Percentiles rank a stretch among this genome's conserved stretches.
These are phyloP conservation scores for Gnathochromis pfefferi DNA, from an alignment of 2,113 vertebrate species.

Conservation along the genomic window DNA sequence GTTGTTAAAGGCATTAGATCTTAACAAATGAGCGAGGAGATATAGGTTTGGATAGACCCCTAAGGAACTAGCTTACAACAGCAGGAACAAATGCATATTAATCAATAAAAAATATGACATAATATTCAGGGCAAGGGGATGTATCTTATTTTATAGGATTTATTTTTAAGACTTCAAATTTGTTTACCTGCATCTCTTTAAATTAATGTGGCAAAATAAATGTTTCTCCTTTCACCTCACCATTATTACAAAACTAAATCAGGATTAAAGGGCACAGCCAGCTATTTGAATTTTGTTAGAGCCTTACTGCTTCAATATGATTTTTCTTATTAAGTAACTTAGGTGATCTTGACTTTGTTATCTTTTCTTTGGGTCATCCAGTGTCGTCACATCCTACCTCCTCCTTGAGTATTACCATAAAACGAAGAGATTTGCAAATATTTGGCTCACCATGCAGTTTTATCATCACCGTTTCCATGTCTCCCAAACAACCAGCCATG, in stretches of 20 bases:
- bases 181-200: neutral
- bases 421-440: neutral
- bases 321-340: neutral
- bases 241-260: constrained; percentile 31
- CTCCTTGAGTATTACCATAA: neutral
- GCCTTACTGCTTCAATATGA: neutral
- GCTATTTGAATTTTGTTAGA: constrained; percentile 24
- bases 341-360: neutral
- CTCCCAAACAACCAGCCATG: constrained; percentile 65
- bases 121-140: neutral
- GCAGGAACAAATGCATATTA: neutral
- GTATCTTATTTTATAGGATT: neutral
- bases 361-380: neutral
- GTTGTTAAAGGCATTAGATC: neutral
- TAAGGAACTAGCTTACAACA: constrained; percentile 36
- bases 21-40: neutral
- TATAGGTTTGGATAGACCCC: neutral
- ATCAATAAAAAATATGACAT: constrained; percentile 5
- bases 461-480: constrained; percentile 38
- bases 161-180: neutral
- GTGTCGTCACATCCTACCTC: neutral
- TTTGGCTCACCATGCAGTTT: constrained; percentile 48
- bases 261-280: constrained; percentile 59
- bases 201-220: constrained; percentile 22
- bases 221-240: constrained; percentile 31